Conservation (phyloP, 1,140 invertebrate genomes). For the Halictus rubicundus region DNA sequence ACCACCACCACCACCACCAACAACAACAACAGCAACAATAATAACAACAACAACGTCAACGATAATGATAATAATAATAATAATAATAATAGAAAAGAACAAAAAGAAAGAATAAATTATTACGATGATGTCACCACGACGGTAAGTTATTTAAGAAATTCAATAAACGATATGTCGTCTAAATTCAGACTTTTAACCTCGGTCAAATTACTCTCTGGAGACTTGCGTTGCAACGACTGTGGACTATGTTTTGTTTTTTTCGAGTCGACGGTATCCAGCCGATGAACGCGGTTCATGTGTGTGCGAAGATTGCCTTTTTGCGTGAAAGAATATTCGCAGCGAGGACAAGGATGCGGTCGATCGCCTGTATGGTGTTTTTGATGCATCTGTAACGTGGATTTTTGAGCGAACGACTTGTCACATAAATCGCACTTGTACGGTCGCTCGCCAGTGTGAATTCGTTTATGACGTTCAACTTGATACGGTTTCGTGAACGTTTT, state of each 20-base stretch:
- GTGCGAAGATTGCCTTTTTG: conserved; percentile 84
- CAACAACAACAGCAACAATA: too few species aligned
- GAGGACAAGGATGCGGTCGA: conserved; percentile 79
- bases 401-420: conserved; percentile 85
- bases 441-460: conserved; percentile 86
- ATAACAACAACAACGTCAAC: too few species aligned
- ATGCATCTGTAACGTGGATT: conserved; percentile 84
- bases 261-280: conserved; percentile 53
- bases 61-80: too few species aligned
- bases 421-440: conserved; percentile 85
- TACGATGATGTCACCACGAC: too few species aligned
- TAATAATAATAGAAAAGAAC: too few species aligned
- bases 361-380: conserved; percentile 83
- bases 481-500: conserved; percentile 76
- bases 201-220: conserved; percentile 54
- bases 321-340: conserved; percentile 81
- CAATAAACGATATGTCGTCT: conserved; percentile 71
- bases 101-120: too few species aligned
- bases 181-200: conserved; percentile 62
- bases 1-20: too few species aligned
- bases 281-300: conserved; percentile 82
- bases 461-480: conserved; percentile 76
- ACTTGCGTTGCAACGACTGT: conserved; percentile 55
- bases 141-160: conserved; percentile 58
- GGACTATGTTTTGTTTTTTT: conserved; percentile 62